Base-by-base conservation (phyloP, 2,113 vertebrate genomes). In the Sitta europaea region DNA sequence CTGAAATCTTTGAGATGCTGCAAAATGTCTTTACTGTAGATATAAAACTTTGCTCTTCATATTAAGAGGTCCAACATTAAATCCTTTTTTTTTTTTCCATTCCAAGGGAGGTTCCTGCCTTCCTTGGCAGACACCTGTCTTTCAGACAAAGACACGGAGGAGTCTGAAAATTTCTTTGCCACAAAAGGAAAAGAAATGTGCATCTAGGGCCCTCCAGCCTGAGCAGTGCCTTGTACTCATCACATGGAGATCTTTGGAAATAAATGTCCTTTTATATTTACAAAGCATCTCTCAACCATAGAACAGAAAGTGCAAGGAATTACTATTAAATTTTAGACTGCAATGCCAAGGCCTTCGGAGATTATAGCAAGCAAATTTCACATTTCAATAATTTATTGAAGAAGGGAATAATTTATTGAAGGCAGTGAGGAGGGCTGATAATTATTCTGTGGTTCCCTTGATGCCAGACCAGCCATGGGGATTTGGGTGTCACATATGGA, bases 291-390 rank as follows among this genome's bases (percentile, higher is more conserved):
- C 51, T 82, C 35, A 62, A 28, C 53, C 67, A n/a, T 23, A 83
- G 91, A 83, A 90, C 71, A 88, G 54, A 61, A 79, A 95, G 86
- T 88, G 50, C 83, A 83, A 67, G 54, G 75, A 83, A 86, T 80
- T 45, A 6, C 79, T 83, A 29, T 88, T 91, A 88, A 92, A 94
- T 42, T 92, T 86, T 48, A n/a, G 2, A 53, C 21, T 45, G 42
- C 62, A 13, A 45, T 14, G 58, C 75, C 75, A 53, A 73, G 45
- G 58, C 40, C 33, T 61, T 86, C 75, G 67, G 89, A 61, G 63
- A 61, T 76, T 14, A 45, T 23, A 61, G 79, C 17, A 8, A 83
- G 90, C 38, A 55, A 80, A 62, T 57, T 86, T 86, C 76, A 48
- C 79, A 15, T 92, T 79, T 73, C 67, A 65, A 47, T 59, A 59